phyloP scores from a whole-genome alignment of 2,113 vertebrate genomes.

The Patagioenas fasciata region DNA sequence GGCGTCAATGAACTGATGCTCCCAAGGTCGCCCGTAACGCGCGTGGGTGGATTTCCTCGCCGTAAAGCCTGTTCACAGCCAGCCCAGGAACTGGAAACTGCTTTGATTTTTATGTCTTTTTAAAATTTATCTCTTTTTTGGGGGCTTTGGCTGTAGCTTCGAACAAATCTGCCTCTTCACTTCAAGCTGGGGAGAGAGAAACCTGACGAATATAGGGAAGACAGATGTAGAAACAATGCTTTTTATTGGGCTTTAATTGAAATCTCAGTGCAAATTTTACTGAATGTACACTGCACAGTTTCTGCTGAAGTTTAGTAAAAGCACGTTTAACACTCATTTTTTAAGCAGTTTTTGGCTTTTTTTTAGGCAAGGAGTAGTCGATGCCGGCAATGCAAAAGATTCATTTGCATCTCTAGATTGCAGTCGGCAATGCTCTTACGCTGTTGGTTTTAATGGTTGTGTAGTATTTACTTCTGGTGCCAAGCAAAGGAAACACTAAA shows the following conservation, averaged over 20 bases:
- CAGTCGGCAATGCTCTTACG: not conserved
- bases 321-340: not conserved
- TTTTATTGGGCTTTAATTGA: not conserved
- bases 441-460: not conserved
- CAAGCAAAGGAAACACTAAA: not conserved
- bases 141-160: constrained; percentile 4
- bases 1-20: not conserved
- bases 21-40: not conserved
- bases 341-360: not conserved
- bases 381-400: not conserved
- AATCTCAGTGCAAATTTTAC: not conserved
- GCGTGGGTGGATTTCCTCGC: not conserved
- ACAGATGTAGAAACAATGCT: not conserved
- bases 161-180: constrained; percentile 8
- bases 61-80: constrained; percentile 1
- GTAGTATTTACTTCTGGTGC: not conserved
- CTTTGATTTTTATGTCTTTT: not conserved
- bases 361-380: not conserved
- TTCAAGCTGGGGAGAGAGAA: not conserved
- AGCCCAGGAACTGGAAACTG: constrained; percentile 25
- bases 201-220: not conserved
- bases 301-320: not conserved
- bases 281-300: not conserved
- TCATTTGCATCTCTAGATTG: not conserved
- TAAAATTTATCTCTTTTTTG: no score